Base-by-base conservation (phyloP, 2,113 vertebrate genomes). In the Sylvicapra grimmia region DNA sequence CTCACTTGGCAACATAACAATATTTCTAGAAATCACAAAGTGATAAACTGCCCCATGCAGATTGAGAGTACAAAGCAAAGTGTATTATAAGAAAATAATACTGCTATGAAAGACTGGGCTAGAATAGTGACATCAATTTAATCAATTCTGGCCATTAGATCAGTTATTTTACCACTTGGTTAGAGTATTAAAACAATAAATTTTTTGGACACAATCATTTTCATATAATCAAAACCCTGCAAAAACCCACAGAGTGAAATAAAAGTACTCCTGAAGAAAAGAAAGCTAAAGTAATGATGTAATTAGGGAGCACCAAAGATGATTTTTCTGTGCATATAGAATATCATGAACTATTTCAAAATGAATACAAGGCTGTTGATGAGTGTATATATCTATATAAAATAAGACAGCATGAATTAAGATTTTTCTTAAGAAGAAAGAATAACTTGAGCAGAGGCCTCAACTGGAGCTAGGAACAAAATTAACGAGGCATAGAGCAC, bases 401-500 rank as follows among this genome's bases (percentile, higher is more conserved):
- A 87, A 54, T 58, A 89, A 90, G 82, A 97, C 63, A 27, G 80
- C 18, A 93, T 61, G 75, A 95, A 75, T 82, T 92, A 93, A 90
- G 31, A 77, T 90, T 94, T 97, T 96, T 96, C 90, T 95, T 86
- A 90, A 63, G 90, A 75, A 75, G 49, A 88, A 86, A 90, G 63
- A 96, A 53, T 86, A 95, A 95, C 77, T 61, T 79, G 58, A 89
- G 54, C 58, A 97, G 36, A 92, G 79, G 94, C 16, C 85, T 89
- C 84, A 93, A 86, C 75, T 86, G 49, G 94, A 94, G 86, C 96
- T 96, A 97, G 83, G 86, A 94, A 95, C 18, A 47, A 94, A 96
- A 93, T 97, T 95, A 97, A 95, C 8, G 83, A 98, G 97, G 96
- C 98, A 96, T 33, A 97, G 51, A 95, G 96, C 68, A 95, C 96